A percentile compares a stretch with the other conserved stretches of the same genome.
phyloP scores from a whole-genome alignment of 2,888 invertebrate genomes.

The Agonopterix alstromeriana region DNA sequence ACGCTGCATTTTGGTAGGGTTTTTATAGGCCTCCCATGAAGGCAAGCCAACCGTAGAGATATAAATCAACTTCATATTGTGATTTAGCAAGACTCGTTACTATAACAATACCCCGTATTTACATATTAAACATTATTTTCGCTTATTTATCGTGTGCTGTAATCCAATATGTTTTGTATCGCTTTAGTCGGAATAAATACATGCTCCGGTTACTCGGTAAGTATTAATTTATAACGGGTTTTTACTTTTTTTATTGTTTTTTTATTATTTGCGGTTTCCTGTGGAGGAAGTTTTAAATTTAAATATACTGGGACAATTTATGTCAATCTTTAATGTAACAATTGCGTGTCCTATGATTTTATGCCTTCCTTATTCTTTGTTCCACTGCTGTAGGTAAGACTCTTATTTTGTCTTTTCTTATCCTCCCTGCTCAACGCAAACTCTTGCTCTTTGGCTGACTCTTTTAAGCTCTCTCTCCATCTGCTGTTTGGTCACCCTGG shows the following conservation, averaged over 20 bases:
- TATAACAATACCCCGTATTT: constrained; percentile 78
- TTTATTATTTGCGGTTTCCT: constrained; percentile 9
- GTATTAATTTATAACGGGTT: constrained; percentile 51
- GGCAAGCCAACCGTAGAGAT: constrained; percentile 70
- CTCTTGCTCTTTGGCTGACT: too few species aligned
- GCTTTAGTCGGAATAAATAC: constrained; percentile 32
- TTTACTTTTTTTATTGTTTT: constrained; percentile 20
- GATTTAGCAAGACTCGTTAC: constrained; percentile 81
- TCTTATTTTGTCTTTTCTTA: too few species aligned
- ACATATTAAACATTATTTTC: constrained; percentile 70
- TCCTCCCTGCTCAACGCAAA: too few species aligned
- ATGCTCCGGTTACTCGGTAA: constrained; percentile 39
- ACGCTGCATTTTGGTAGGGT: constrained; percentile 35
- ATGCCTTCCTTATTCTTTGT: too few species aligned
- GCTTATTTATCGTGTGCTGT: constrained; percentile 55
- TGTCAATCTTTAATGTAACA: too few species aligned
- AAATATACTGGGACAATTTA: too few species aligned
- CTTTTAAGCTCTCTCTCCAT: too few species aligned
- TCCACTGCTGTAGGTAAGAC: too few species aligned
- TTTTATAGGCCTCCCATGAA: constrained; percentile 71
- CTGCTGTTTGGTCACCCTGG: too few species aligned
- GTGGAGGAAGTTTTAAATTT: background rate
- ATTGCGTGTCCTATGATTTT: too few species aligned
- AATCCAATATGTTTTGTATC: constrained; percentile 46
- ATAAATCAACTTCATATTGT: constrained; percentile 76